These are phyloP conservation scores for Hydrochoerus hydrochaeris DNA, from an alignment of 2,113 vertebrate genomes.

Conservation along the genomic window DNA sequence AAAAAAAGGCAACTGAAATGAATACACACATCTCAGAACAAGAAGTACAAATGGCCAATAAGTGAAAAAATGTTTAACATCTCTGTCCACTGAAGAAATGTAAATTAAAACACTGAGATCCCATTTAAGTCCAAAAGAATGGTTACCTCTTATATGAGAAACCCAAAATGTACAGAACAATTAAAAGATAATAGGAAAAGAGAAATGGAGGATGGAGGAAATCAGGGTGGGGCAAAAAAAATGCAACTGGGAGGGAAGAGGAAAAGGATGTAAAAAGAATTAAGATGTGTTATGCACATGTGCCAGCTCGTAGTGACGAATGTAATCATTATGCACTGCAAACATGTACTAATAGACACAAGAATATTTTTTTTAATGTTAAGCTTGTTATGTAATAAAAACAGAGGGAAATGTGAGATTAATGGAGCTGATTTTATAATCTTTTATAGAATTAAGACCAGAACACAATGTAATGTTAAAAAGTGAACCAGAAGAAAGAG, in stretches of 20 bases:
- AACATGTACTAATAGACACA: background rate
- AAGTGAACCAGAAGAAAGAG: background rate
- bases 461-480: background rate
- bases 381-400: background rate
- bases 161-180: background rate
- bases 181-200: background rate
- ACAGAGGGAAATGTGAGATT: background rate
- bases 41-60: background rate
- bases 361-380: background rate
- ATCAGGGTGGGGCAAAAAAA: background rate
- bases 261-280: background rate
- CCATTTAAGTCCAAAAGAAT: background rate
- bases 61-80: background rate
- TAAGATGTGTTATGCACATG: background rate
- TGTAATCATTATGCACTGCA: background rate
- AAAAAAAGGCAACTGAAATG: background rate
- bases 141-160: background rate
- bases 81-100: background rate
- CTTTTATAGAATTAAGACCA: background rate
- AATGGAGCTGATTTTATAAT: background rate
- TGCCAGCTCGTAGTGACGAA: background rate
- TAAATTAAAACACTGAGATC: constrained; percentile 28
- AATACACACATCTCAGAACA: background rate
- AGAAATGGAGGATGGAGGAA: background rate
- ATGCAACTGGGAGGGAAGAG: background rate